These are phyloP conservation scores for Dicranocentrus wangi DNA, from an alignment of 2,888 invertebrate species.

Conservation along the genomic window DNA sequence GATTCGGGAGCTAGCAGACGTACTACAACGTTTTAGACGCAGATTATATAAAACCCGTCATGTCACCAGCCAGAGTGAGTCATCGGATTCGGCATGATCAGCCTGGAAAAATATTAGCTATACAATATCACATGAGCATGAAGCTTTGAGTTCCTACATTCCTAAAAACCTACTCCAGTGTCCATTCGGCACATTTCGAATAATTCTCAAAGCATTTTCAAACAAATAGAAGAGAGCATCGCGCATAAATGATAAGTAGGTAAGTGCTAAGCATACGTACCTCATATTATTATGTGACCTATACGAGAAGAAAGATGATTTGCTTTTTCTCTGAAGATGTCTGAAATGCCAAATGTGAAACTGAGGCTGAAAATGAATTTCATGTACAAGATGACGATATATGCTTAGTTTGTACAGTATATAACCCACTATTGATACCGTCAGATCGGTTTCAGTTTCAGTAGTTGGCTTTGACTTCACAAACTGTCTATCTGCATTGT, in stretches of 20 bases:
- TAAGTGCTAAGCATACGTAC: not conserved
- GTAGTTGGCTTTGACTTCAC: too few species aligned
- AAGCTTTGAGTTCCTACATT: too few species aligned
- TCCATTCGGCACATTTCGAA: not conserved
- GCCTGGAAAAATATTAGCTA: too few species aligned
- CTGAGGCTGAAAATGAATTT: slow-evolving; percentile 12
- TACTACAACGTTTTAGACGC: too few species aligned
- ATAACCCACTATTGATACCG: not conserved
- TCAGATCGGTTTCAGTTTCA: too few species aligned
- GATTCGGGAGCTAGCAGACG: too few species aligned
- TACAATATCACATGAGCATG: too few species aligned
- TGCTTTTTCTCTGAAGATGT: slow-evolving; percentile 14
- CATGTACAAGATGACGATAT: slow-evolving; percentile 7
- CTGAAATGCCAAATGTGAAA: slow-evolving; percentile 54
- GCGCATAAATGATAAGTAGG: not conserved
- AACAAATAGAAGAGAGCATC: not conserved
- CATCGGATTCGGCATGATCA: too few species aligned
- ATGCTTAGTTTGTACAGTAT: not conserved
- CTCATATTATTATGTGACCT: slow-evolving; percentile 6
- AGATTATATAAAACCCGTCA: too few species aligned
- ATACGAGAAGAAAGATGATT: not conserved
- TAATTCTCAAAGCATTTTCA: not conserved
- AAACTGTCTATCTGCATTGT: slow-evolving; percentile 18
- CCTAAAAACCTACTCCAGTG: not conserved
- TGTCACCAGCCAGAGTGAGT: too few species aligned